These are phyloP conservation scores for Drosophila mayaguana DNA, from an alignment of 2,888 invertebrate genomes.

Conservation along the genomic window DNA sequence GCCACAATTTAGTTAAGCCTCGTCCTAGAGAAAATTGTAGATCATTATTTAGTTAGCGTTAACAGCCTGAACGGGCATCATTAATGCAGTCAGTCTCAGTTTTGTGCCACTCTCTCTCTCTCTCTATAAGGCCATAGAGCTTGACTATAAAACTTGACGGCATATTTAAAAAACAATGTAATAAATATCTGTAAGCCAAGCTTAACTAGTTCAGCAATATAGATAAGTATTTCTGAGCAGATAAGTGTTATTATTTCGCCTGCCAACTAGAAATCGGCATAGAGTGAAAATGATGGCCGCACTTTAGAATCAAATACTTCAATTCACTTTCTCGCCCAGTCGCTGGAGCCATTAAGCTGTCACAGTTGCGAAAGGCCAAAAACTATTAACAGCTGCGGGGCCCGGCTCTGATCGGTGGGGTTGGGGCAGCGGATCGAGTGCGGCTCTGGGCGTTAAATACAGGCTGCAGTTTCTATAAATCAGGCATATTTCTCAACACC, in stretches of 20 bases:
- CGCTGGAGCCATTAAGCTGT: conserved; percentile 27
- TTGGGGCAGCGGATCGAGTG: conserved; percentile 9
- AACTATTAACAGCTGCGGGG: conserved; percentile 13
- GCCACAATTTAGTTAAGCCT: too few species aligned
- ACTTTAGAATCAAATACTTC: conserved; percentile 3
- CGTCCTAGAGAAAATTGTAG: too few species aligned
- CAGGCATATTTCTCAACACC: conserved; percentile 78
- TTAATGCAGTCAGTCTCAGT: background rate
- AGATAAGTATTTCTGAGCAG: background rate
- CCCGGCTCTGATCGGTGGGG: background rate
- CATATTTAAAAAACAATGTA: background rate
- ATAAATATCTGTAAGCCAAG: background rate
- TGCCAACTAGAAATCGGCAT: conserved; percentile 15
- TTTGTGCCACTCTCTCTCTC: background rate
- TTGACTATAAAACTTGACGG: background rate
- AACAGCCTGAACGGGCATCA: background rate
- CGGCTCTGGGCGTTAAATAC: conserved; percentile 66
- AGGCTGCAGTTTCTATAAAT: conserved; percentile 73
- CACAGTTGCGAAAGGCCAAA: conserved; percentile 26
- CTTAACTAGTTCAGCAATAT: background rate
- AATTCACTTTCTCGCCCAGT: conserved; percentile 34
- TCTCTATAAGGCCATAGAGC: background rate
- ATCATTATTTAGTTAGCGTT: background rate
- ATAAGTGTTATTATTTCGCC: background rate
- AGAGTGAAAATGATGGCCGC: conserved; percentile 28